Evolutionary conservation across 2,888 invertebrate genomes (phyloP), one percentile per base, ranked within the genome.

Genomic region (Lampropteryx suffumata): DNA sequence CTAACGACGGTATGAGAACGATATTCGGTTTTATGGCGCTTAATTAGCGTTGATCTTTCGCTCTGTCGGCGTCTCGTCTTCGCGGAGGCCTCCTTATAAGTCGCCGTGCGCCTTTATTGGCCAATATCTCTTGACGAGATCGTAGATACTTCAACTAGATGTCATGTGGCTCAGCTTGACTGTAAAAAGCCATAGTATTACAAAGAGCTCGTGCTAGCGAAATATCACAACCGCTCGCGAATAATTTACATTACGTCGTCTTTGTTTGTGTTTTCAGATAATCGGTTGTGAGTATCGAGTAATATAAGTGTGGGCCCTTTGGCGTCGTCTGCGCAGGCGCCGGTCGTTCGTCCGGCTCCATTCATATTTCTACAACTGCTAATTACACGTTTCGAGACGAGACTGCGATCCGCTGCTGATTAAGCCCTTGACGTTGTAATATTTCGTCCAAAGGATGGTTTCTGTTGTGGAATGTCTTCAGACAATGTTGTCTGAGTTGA

Each of bases 11-110:
- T 69, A 71, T 67, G 79, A 74, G 76, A 77, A 71, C 77, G 82
- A 84, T 83, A 83, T 87, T 86, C 71, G 79, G 82, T 83, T 87
- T 87, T 88, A 88, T 85, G 76, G 84, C 68, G 76, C 76, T 84
- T 89, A 89, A 87, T 89, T 88, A 88, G 81, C 76, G 82, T 83
- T 75, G 83, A 75, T 80, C 80, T 79, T 78, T 77, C 76, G 79
- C 73, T 81, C 73, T 74, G 79, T 79, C 79, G 79, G 77, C 75
- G 73, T 64, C 71, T 73, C 67, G 67, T 65, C 51, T 52, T 39
- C 71, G 61, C 50, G 65, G 71, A 67, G 67, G 67, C 64, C 65
- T 67, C 76, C 73, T 72, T 80, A 79, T 82, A 84, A 67, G 84
- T 79, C 77, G 49, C 50, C 60, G 59, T 59, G 60, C 64, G 71